Percentiles rank a stretch among this genome's conserved stretches.
Evolutionary conservation across 2,113 vertebrate species (phyloP).

Genomic region (Aspiorhynchus laticeps): DNA sequence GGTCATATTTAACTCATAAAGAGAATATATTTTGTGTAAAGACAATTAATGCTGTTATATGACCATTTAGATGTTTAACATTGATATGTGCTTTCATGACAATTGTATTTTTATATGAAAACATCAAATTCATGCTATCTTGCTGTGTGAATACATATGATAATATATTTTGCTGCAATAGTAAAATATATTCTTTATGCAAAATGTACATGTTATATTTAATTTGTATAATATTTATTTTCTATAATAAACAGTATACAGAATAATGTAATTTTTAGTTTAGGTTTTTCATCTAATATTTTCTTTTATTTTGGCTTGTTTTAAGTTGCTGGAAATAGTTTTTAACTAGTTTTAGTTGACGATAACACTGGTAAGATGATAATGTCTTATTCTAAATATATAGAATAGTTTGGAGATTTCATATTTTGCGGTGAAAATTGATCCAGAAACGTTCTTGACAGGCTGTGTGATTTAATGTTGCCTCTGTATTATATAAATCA

Average conservation of each 20-base stretch:
- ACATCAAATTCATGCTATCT: neutral
- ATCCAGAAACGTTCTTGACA: neutral
- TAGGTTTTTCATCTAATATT: too few relatives aligned
- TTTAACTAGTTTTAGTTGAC: too few relatives aligned
- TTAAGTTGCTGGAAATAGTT: too few relatives aligned
- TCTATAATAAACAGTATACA: too few relatives aligned
- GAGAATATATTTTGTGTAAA: neutral
- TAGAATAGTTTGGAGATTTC: too few relatives aligned
- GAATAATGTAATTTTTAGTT: too few relatives aligned
- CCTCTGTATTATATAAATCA: neutral
- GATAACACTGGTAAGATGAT: too few relatives aligned
- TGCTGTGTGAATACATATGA: too few relatives aligned
- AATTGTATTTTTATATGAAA: neutral
- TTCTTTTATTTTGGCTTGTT: too few relatives aligned
- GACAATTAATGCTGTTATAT: neutral
- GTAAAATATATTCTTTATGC: neutral
- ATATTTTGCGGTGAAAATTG: too few relatives aligned
- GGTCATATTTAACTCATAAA: neutral
- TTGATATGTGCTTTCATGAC: neutral
- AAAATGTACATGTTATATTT: neutral
- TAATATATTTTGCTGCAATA: neutral
- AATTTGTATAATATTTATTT: too few relatives aligned
- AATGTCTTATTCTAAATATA: too few relatives aligned
- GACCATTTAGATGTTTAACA: neutral
- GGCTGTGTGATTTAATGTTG: neutral